A percentile compares a stretch with the other conserved stretches of the same genome.
These are phyloP conservation scores for Muscicapa comitata DNA, from an alignment of 2,797 vertebrate species.

Conservation along the genomic window DNA sequence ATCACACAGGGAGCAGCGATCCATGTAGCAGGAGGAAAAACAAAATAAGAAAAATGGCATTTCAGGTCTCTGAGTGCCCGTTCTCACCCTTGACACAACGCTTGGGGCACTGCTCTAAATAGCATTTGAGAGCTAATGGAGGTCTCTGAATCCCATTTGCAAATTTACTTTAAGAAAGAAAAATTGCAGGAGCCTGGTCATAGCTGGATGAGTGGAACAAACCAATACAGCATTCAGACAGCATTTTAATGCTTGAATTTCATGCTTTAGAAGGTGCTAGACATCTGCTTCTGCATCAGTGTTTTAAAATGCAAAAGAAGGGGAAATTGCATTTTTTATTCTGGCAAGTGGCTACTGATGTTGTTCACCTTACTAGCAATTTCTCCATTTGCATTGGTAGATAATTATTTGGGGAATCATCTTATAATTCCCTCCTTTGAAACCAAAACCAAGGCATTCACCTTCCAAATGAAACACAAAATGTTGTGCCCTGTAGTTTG, in stretches of 20 bases:
- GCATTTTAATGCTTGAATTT: not conserved
- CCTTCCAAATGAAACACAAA: not conserved
- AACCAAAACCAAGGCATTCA: not conserved
- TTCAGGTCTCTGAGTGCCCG: not conserved
- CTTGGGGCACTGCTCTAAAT: not conserved
- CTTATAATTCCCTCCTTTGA: not conserved
- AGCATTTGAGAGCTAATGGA: not conserved
- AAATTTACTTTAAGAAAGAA: not conserved
- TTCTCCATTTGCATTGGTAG: not conserved
- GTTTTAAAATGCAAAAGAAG: not conserved
- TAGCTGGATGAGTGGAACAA: not conserved
- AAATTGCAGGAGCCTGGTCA: not conserved
- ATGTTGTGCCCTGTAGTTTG: not conserved
- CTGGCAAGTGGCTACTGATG: not conserved
- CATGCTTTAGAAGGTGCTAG: not conserved
- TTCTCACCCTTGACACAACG: not conserved
- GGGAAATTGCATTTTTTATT: not conserved
- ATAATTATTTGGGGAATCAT: not conserved
- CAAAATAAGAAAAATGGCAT: not conserved
- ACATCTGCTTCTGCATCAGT: not conserved
- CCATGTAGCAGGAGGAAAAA: not conserved
- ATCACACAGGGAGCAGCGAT: not conserved
- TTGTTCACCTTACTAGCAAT: not conserved
- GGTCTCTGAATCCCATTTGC: not conserved
- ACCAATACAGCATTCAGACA: not conserved